Evolutionary conservation across 2,113 vertebrate genomes (phyloP).

Genomic region (Rhagologus leucostigma): DNA sequence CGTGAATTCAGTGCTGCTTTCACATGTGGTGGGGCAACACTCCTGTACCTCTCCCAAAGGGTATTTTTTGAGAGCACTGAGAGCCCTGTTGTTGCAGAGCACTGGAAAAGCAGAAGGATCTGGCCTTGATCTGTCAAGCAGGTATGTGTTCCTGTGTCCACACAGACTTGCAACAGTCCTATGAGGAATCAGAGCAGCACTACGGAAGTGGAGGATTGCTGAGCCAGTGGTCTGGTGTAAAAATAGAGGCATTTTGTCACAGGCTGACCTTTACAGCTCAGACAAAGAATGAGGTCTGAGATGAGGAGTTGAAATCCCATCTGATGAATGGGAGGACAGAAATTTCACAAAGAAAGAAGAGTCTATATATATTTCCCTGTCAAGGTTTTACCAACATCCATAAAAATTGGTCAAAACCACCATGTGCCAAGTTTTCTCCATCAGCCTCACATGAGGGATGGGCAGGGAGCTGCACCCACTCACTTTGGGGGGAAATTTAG

Average conservation of each 20-base stretch:
- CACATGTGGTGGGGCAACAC: neutral
- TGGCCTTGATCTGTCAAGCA: neutral
- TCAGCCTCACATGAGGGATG: neutral
- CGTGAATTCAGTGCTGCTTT: neutral
- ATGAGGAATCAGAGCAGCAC: neutral
- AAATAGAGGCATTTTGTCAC: neutral
- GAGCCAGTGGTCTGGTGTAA: neutral
- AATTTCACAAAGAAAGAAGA: neutral
- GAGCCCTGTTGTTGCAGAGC: neutral
- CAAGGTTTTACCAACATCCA: neutral
- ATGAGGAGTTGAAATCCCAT: neutral
- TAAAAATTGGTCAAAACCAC: neutral
- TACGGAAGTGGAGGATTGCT: neutral
- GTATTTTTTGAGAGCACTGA: neutral
- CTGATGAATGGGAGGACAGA: neutral
- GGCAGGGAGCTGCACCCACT: neutral
- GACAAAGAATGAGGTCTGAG: neutral
- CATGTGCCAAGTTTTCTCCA: neutral
- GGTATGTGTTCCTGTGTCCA: neutral
- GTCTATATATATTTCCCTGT: neutral
- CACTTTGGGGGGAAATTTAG: neutral
- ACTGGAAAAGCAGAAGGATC: neutral
- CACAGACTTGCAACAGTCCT: neutral
- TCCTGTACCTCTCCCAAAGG: neutral
- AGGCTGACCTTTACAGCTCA: neutral